Percentiles rank a stretch among this genome's conserved stretches.
These are phyloP conservation scores for Drosophila dunni DNA, from an alignment of 1,140 invertebrate species.

Conservation along the genomic window DNA sequence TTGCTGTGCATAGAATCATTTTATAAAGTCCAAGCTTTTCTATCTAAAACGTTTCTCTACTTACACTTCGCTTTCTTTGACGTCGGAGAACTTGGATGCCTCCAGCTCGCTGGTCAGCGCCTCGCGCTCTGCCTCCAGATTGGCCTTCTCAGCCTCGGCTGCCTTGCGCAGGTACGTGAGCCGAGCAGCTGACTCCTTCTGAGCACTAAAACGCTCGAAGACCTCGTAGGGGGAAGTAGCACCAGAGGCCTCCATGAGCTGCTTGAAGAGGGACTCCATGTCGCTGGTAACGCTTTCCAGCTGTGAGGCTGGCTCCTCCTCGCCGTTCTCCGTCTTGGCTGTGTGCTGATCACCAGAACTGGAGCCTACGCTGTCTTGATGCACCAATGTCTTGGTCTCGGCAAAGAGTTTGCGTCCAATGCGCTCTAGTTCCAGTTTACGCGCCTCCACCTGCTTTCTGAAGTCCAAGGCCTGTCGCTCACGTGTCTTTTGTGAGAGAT, in stretches of 20 bases:
- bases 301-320: slow-evolving; percentile 81
- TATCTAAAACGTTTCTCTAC: slow-evolving; percentile 48
- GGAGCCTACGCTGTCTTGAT: slow-evolving; percentile 86
- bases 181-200: slow-evolving; percentile 89
- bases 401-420: slow-evolving; percentile 90
- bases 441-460: slow-evolving; percentile 88
- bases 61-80: slow-evolving; percentile 92
- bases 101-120: slow-evolving; percentile 89
- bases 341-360: slow-evolving; percentile 85
- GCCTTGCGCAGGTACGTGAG: slow-evolving; percentile 88
- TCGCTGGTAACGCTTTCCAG: slow-evolving; percentile 82
- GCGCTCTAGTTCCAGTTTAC: slow-evolving; percentile 89
- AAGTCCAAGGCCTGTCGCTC: slow-evolving; percentile 88
- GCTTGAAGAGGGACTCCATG: slow-evolving; percentile 89
- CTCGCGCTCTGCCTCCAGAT: slow-evolving; percentile 89
- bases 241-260: slow-evolving; percentile 90
- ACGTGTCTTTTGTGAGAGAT: slow-evolving; percentile 87
- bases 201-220: slow-evolving; percentile 89
- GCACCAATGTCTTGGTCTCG: slow-evolving; percentile 84
- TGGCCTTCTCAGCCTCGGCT: slow-evolving; percentile 90
- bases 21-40: neutral
- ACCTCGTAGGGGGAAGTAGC: slow-evolving; percentile 90
- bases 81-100: slow-evolving; percentile 91
- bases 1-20: slow-evolving; percentile 85
- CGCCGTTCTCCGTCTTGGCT: slow-evolving; percentile 85